Conservation (phyloP, 2,113 vertebrate genomes). For the Lepus timidus region DNA sequence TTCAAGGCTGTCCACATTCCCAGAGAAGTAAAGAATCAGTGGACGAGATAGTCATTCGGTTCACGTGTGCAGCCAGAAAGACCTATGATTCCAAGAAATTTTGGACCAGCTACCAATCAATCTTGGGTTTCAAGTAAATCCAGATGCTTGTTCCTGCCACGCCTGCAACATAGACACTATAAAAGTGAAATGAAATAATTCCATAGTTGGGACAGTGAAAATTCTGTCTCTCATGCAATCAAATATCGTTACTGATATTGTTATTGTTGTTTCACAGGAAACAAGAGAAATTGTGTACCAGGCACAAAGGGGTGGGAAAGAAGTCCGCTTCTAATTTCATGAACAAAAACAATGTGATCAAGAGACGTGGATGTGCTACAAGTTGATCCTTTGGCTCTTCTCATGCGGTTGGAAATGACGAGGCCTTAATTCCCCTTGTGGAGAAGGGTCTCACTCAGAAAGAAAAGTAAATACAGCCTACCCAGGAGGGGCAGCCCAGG, state of each 20-base stretch:
- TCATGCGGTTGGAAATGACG: slow-evolving; percentile 47
- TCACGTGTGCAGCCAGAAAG: slow-evolving; percentile 9
- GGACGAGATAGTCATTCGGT: neutral
- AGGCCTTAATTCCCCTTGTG: neutral
- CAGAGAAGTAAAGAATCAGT: neutral
- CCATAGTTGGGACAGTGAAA: slow-evolving; percentile 52
- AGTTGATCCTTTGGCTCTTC: slow-evolving; percentile 12
- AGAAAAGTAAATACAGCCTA: slow-evolving; percentile 28
- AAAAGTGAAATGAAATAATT: slow-evolving; percentile 39
- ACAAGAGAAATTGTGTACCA: neutral
- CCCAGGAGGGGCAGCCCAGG: neutral
- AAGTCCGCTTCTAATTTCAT: neutral
- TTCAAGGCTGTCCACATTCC: neutral
- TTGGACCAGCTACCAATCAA: slow-evolving; percentile 46
- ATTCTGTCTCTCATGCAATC: neutral
- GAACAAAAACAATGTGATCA: neutral
- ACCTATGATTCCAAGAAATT: slow-evolving; percentile 50
- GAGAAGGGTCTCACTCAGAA: slow-evolving; percentile 7
- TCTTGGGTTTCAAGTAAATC: slow-evolving; percentile 49
- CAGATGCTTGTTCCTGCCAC: slow-evolving; percentile 61
- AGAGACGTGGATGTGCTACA: neutral
- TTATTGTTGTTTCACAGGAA: neutral
- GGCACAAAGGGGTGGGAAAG: neutral
- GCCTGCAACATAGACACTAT: neutral
- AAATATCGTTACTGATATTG: neutral